Evolutionary conservation across 2,888 invertebrate species (phyloP).

Genomic region (Pomacea canaliculata): DNA sequence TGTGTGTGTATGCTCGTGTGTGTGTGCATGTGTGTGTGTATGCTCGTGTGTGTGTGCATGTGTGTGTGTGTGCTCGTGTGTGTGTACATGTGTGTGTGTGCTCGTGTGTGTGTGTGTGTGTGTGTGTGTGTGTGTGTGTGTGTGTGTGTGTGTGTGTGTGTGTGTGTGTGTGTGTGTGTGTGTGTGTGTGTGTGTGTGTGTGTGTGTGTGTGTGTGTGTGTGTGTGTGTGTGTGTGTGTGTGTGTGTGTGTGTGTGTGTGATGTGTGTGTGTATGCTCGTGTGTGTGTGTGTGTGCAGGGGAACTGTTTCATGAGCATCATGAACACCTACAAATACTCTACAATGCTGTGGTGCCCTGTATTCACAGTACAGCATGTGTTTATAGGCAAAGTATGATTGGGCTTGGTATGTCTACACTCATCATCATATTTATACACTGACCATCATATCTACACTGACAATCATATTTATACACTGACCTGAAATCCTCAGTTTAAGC

Average conservation of each 20-base stretch:
- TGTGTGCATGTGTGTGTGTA: no score
- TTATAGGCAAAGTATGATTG: no score
- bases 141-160: neutral
- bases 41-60: neutral
- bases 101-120: neutral
- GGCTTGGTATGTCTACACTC: neutral
- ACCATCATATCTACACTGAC: neutral
- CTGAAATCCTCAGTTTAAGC: no score
- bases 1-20: no score
- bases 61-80: neutral
- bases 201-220: neutral
- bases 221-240: neutral
- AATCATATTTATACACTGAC: no score
- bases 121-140: neutral
- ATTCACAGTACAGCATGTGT: no score
- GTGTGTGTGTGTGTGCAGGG: neutral
- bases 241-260: conserved; percentile 3
- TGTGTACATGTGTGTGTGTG: no score
- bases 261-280: no score
- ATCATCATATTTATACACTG: no score
- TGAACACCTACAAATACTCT: no score
- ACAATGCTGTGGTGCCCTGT: no score
- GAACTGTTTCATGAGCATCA: no score
- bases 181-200: neutral
- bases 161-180: conserved; percentile 4